Percentiles rank a stretch among this genome's conserved stretches.
phyloP scores from a whole-genome alignment of 2,113 vertebrate species.

The Thunnus thynnus region DNA sequence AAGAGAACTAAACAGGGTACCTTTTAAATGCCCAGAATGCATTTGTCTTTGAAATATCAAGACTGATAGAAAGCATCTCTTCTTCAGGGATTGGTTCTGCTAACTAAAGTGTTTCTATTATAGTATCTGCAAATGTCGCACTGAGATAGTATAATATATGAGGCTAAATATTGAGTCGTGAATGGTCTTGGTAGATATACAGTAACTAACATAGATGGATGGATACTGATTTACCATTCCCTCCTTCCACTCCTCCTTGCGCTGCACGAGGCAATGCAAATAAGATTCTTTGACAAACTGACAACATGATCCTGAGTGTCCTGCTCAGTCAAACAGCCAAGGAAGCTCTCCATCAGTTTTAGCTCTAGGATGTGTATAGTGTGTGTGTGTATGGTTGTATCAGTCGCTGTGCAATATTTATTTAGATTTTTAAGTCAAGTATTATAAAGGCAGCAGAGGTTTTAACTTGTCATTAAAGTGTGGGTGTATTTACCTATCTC shows the following conservation, averaged over 20 bases:
- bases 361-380: not conserved
- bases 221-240: not conserved
- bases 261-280: not conserved
- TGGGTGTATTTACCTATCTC: too few relatives aligned
- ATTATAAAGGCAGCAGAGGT: slow-evolving; percentile 1
- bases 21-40: not conserved
- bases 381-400: not conserved
- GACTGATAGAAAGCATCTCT: not conserved
- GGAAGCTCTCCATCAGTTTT: not conserved
- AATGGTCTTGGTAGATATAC: too few relatives aligned
- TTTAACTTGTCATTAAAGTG: too few relatives aligned
- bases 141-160: not conserved
- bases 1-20: slow-evolving; percentile 4
- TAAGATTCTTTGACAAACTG: slow-evolving; percentile 1
- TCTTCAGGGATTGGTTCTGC: not conserved
- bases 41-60: slow-evolving; percentile 5
- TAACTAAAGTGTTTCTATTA: not conserved
- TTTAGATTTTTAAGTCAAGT: not conserved
- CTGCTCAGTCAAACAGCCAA: slow-evolving; percentile 15
- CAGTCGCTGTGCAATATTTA: not conserved
- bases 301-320: not conserved
- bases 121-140: not conserved
- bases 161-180: not conserved
- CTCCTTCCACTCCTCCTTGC: not conserved
- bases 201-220: too few relatives aligned